Evolutionary conservation across 1,140 invertebrate genomes (phyloP).

Genomic region (Limonius californicus): DNA sequence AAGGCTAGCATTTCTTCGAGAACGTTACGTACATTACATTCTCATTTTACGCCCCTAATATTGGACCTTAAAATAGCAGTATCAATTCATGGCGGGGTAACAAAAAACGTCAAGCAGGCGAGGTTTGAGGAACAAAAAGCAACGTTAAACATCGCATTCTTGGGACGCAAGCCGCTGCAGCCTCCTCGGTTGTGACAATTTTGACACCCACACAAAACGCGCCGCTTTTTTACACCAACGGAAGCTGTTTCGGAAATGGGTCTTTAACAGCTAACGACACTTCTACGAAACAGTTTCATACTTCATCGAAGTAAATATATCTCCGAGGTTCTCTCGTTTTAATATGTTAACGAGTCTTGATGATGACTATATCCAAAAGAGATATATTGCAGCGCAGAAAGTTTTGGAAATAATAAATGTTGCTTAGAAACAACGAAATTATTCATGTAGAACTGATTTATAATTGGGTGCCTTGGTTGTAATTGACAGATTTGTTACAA

Average conservation of each 20-base stretch:
- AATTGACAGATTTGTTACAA: too few relatives aligned
- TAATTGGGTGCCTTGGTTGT: too few relatives aligned
- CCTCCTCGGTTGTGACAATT: background rate
- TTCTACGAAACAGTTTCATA: conserved; percentile 30
- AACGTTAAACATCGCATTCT: background rate
- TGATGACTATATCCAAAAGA: conserved; percentile 5
- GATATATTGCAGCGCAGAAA: background rate
- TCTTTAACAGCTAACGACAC: conserved; percentile 33
- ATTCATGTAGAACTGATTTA: too few relatives aligned
- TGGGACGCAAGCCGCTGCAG: background rate
- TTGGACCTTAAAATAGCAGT: background rate
- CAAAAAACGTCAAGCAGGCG: background rate
- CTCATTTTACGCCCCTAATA: background rate
- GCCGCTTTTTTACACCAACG: conserved; percentile 21
- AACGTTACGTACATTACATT: too few relatives aligned
- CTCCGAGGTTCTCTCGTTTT: background rate
- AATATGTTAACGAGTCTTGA: background rate
- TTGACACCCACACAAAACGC: conserved; percentile 19
- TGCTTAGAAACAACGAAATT: too few relatives aligned
- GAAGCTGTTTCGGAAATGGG: conserved; percentile 34
- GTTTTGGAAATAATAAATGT: background rate
- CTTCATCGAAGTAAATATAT: conserved; percentile 4
- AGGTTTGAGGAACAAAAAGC: background rate
- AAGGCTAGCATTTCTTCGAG: too few relatives aligned
- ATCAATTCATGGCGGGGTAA: background rate